Conservation (phyloP, 2,797 vertebrate genomes). For the Odontamblyopus rebecca region DNA sequence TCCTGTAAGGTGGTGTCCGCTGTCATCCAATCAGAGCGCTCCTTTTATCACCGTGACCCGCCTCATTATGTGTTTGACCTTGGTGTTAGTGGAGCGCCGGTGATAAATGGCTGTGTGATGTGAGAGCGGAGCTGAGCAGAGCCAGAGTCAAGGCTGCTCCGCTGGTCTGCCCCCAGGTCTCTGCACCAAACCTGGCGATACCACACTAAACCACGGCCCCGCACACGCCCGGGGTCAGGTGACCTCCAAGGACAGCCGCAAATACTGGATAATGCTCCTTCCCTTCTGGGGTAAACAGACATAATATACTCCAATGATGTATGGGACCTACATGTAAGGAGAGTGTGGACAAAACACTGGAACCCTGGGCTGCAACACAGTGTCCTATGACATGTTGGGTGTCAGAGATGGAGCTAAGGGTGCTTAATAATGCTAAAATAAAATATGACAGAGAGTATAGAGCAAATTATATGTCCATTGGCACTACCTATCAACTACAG, state of each 20-base stretch:
- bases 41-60: conserved; percentile 62
- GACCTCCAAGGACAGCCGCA: conserved; percentile 20
- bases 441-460: no score
- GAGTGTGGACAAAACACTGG: not conserved
- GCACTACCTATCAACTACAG: no score
- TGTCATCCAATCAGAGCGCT: conserved; percentile 60
- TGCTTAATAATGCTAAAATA: no score
- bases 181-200: conserved; percentile 30
- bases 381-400: not conserved
- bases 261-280: conserved; percentile 17
- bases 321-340: not conserved
- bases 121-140: conserved; percentile 44
- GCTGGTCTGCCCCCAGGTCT: conserved; percentile 22
- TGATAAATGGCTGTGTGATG: conserved; percentile 68
- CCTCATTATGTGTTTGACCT: conserved; percentile 63
- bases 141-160: conserved; percentile 59
- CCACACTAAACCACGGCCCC: not conserved
- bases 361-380: not conserved
- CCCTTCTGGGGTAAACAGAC: conserved; percentile 12
- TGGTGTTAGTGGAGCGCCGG: conserved; percentile 43
- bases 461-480: no score
- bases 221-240: conserved; percentile 26
- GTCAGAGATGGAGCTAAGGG: no score
- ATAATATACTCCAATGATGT: conserved; percentile 15
- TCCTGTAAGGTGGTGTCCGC: conserved; percentile 28